Conservation (phyloP, 2,113 vertebrate species). For the Urocynchramus pylzowi region DNA sequence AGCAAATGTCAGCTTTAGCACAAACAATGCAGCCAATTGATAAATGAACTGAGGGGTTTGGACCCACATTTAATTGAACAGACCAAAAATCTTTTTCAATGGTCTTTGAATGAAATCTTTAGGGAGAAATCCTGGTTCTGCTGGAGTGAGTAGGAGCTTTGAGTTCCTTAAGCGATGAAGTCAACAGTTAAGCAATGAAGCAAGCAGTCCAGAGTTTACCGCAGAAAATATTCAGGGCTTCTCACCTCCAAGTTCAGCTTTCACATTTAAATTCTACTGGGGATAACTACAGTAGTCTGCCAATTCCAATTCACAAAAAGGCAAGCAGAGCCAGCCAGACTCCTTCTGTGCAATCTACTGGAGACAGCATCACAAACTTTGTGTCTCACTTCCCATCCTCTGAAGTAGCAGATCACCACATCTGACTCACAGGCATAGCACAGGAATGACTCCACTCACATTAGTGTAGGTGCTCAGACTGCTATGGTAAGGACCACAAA, state of each 20-base stretch:
- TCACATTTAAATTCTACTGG: conserved; percentile 34
- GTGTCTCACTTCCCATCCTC: not conserved
- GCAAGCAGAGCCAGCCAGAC: not conserved
- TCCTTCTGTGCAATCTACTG: conserved; percentile 20
- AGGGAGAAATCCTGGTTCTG: not conserved
- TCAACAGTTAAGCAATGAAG: conserved; percentile 12
- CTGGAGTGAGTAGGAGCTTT: not conserved
- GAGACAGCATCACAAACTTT: not conserved
- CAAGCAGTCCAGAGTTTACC: not conserved
- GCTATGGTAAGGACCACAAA: not conserved
- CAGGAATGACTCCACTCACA: not conserved
- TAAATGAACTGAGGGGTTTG: not conserved
- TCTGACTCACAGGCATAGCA: not conserved
- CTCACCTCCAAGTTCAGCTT: conserved; percentile 44
- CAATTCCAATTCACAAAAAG: not conserved
- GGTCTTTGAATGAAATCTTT: not conserved
- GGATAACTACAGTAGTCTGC: not conserved
- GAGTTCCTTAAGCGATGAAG: conserved; percentile 20
- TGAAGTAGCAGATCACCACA: not conserved
- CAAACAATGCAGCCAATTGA: not conserved
- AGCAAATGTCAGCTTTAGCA: not conserved
- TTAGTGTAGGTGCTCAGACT: not conserved
- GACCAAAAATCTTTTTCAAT: not conserved
- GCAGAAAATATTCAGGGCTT: not conserved
- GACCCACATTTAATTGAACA: not conserved